phyloP scores from a whole-genome alignment of 2,113 vertebrate genomes.

The Bos javanicus region DNA sequence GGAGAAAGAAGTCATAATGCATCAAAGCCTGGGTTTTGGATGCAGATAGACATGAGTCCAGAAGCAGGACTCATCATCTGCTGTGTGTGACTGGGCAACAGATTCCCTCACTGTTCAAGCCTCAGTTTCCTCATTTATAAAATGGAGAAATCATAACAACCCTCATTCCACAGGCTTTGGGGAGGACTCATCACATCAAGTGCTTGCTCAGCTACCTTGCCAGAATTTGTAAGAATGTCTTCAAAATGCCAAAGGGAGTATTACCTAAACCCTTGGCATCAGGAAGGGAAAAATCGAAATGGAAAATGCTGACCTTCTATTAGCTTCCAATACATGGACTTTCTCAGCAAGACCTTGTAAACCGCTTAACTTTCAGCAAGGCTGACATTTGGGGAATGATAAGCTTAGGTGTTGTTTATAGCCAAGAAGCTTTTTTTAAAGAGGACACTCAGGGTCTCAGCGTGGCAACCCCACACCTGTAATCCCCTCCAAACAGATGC shows the following conservation, averaged over 20 bases:
- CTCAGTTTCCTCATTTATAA: neutral
- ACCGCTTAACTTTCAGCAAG: conserved; percentile 9
- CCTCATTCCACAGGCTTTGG: neutral
- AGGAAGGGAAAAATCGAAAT: neutral
- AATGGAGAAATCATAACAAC: neutral
- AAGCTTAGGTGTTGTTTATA: neutral
- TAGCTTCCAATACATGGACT: neutral
- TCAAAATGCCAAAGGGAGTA: neutral
- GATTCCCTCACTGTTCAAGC: neutral
- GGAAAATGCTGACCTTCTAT: conserved; percentile 46
- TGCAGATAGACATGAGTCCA: neutral
- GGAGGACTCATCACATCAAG: neutral
- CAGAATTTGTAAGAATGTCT: neutral
- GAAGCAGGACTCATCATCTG: neutral
- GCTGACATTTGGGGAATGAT: neutral
- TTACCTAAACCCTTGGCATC: neutral
- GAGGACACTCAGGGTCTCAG: neutral
- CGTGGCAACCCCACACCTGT: too few relatives aligned
- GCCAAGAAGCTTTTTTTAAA: neutral
- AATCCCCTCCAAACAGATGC: neutral
- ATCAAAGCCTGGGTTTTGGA: neutral
- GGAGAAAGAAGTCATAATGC: neutral
- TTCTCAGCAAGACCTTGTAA: conserved; percentile 43
- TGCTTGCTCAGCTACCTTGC: neutral
- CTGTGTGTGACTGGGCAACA: neutral